phyloP scores from a whole-genome alignment of 1,140 invertebrate genomes.

The Forficula auricularia region DNA sequence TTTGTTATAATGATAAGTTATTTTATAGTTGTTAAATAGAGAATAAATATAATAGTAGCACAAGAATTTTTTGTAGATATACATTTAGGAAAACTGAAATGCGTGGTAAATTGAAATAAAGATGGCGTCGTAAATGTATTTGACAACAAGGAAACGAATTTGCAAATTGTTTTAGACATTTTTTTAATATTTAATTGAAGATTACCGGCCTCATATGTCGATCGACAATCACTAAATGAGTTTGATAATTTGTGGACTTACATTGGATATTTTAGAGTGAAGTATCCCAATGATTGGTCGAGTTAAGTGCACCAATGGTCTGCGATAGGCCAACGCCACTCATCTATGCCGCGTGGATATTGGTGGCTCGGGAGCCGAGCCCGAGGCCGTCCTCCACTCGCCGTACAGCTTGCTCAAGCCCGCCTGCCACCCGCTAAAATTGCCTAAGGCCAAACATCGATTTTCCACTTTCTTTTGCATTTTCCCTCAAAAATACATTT shows the following conservation, averaged over 20 bases:
- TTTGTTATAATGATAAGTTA: no score
- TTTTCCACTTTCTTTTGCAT: no score
- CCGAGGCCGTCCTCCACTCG: no score
- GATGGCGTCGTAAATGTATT: slow-evolving; percentile 19
- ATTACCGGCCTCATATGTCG: slow-evolving; percentile 2
- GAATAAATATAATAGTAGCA: no score
- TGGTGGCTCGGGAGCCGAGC: no score
- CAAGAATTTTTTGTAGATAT: no score
- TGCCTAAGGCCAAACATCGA: no score
- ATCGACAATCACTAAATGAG: slow-evolving; percentile 10
- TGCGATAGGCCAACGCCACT: slow-evolving; percentile 6
- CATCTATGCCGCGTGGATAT: no score
- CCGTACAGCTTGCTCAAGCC: no score
- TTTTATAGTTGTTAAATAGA: no score
- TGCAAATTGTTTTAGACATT: neutral
- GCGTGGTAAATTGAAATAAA: slow-evolving; percentile 13
- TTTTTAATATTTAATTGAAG: neutral
- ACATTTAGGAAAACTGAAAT: neutral
- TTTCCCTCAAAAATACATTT: no score
- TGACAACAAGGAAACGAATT: slow-evolving; percentile 2
- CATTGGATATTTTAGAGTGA: slow-evolving; percentile 51
- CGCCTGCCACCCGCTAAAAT: no score
- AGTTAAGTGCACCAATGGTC: slow-evolving; percentile 45
- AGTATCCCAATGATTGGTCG: slow-evolving; percentile 51
- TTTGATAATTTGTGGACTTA: slow-evolving; percentile 61